Evolutionary conservation across 2,113 vertebrate genomes (phyloP).

Genomic region (Pygoscelis adeliae): DNA sequence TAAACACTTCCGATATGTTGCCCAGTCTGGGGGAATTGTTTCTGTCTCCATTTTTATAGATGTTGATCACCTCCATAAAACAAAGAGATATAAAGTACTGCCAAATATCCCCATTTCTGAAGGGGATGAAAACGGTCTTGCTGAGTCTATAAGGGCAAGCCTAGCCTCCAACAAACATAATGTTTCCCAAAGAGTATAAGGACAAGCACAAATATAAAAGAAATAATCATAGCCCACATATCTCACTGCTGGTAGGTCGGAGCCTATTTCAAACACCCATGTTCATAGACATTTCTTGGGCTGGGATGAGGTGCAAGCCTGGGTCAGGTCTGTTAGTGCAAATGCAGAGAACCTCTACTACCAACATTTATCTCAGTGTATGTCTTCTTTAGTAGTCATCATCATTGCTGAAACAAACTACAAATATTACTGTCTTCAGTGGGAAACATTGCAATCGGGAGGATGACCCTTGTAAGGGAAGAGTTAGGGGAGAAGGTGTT

Average conservation of each 20-base stretch:
- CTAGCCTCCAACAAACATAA: neutral
- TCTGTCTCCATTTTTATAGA: neutral
- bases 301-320: neutral
- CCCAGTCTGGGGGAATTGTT: neutral
- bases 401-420: neutral
- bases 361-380: neutral
- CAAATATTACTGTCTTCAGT: neutral
- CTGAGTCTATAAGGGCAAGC: neutral
- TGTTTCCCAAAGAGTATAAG: neutral
- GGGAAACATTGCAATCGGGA: neutral
- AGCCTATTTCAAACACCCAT: neutral
- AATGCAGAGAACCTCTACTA: neutral
- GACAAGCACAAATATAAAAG: neutral
- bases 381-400: neutral
- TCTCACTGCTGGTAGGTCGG: neutral
- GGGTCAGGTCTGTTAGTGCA: neutral
- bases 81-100: neutral
- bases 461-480: neutral
- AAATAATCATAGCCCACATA: neutral
- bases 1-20: neutral
- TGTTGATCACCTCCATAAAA: neutral
- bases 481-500: neutral
- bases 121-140: neutral
- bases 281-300: neutral
- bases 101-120: neutral